Evolutionary conservation across 30 jellyfish, hydroid and myxozoan genomes (phyloP), one percentile per base, ranked within the genome.

Genomic region (Aurelia sp.): DNA sequence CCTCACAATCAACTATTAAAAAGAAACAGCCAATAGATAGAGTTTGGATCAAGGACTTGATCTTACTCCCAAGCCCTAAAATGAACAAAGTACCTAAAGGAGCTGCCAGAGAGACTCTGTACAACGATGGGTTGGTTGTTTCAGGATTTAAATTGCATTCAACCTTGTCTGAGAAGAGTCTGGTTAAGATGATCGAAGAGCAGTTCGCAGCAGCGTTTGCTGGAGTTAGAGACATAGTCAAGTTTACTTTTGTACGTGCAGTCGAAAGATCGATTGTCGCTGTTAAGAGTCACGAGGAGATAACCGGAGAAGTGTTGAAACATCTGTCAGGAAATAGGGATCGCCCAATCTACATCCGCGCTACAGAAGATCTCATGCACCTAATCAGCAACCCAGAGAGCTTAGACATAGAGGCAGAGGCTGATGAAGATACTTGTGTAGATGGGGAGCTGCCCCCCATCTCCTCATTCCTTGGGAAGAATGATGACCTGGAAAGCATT

Each of bases 281-380:
- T 18, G 77, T 31, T 4, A 73, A 41, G 84, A 41, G 3, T 60
- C 21, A 17, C 55, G 84, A 73, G 44, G 84, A 73, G 19, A 73
- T 73, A 16, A 70, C 62, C 3, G 81, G 81, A 30, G 81, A 70
- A 13, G 81, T 70, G 3, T 21, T 70, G 81, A 70, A 70, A 22
- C 81, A 70, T 24, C 21, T 70, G 4, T 70, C 81, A 24, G 63
- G 81, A 38, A 70, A 70, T 60, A 70, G 81, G 12, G 81, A 70
- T 38, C 81, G 81, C 22, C 81, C 81, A 22, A 70, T 70, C 35
- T 70, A 70, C 81, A 70, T 70, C 4, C 22, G 81, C 3, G 62
- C 81, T 2, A 22, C 81, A 27, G 81, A 70, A 41, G 81, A 70
- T 22, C 81, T 70, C n/a, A 30, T 40, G 63, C 81, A 70, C 63